These are phyloP conservation scores for Xiphias gladius DNA, from an alignment of 2,113 vertebrate genomes.

Conservation along the genomic window DNA sequence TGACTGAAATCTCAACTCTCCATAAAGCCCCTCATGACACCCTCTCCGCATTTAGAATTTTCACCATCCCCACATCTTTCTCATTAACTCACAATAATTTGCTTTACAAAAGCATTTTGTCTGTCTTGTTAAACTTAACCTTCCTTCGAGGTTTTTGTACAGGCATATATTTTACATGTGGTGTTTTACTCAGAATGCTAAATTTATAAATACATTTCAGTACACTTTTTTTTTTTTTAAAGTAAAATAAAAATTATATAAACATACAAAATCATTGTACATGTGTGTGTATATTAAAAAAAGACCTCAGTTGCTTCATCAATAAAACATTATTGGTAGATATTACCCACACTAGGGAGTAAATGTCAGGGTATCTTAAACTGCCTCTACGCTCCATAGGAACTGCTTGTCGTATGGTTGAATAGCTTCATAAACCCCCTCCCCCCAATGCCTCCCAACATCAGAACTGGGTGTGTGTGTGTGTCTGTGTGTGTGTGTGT, in stretches of 20 bases:
- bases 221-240: no score
- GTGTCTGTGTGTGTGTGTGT: no score
- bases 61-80: not conserved
- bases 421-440: no score
- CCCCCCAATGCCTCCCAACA: no score
- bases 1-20: conserved; percentile 7
- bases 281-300: no score
- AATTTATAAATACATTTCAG: not conserved
- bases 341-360: no score
- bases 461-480: no score
- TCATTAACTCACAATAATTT: not conserved
- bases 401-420: no score
- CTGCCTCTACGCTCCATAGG: no score
- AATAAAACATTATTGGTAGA: no score
- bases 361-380: no score
- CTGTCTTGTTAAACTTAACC: not conserved
- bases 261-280: not conserved
- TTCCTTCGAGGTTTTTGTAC: not conserved
- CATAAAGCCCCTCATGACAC: not conserved
- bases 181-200: not conserved
- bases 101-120: not conserved
- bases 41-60: not conserved
- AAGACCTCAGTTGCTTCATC: not conserved
- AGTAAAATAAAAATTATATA: not conserved
- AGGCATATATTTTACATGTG: not conserved